phyloP scores from a whole-genome alignment of 1,140 invertebrate species.

The Globodera rostochiensis region DNA sequence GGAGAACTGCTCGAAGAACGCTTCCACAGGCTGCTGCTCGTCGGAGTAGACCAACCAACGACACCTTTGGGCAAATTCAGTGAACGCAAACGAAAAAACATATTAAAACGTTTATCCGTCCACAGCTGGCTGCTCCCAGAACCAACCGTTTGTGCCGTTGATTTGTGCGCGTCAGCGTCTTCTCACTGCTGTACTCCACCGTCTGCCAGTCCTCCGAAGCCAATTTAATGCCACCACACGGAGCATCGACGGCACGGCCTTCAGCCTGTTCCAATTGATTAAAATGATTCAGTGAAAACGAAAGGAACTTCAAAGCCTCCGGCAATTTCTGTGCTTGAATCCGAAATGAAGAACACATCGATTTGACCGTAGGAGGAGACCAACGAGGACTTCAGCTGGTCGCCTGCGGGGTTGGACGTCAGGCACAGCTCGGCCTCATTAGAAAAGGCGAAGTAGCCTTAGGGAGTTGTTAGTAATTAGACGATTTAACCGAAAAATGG shows the following conservation, averaged over 20 bases:
- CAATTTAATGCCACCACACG: slow-evolving; percentile 44
- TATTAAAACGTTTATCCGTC: not conserved
- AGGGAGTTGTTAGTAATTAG: not conserved
- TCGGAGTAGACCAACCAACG: slow-evolving; percentile 51
- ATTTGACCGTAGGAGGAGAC: slow-evolving; percentile 39
- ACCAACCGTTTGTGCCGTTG: slow-evolving; percentile 48
- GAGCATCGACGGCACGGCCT: slow-evolving; percentile 26
- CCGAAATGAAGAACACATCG: slow-evolving; percentile 57
- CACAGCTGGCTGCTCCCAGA: not conserved
- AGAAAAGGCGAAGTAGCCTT: slow-evolving; percentile 52
- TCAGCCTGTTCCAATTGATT: slow-evolving; percentile 15
- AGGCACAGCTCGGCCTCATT: slow-evolving; percentile 41
- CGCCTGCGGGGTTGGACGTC: slow-evolving; percentile 1
- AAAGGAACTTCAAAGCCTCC: slow-evolving; percentile 20
- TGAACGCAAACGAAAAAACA: not conserved
- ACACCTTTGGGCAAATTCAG: slow-evolving; percentile 25
- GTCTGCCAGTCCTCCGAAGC: slow-evolving; percentile 21
- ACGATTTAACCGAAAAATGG: not conserved
- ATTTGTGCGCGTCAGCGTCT: slow-evolving; percentile 50
- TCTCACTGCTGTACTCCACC: slow-evolving; percentile 46
- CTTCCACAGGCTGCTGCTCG: slow-evolving; percentile 47
- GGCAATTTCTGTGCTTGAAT: slow-evolving; percentile 27
- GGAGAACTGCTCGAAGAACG: slow-evolving; percentile 56
- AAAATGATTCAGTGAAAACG: not conserved
- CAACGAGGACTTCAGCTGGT: slow-evolving; percentile 37